Conservation (phyloP, 1,140 invertebrate genomes). For the Cotesia glomerata region DNA sequence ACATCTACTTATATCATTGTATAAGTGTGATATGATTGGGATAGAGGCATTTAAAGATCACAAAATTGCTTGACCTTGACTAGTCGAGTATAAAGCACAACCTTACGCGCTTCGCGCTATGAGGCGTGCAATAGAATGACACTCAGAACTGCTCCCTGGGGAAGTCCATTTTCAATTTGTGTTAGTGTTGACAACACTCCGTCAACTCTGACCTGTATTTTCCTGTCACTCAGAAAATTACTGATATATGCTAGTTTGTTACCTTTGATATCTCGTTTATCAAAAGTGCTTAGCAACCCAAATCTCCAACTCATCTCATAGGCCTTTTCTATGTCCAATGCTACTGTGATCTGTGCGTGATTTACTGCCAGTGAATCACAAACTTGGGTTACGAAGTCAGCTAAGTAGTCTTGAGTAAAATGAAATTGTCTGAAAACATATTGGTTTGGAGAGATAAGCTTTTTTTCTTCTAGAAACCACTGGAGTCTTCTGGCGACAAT, state of each 20-base stretch:
- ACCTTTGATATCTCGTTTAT: neutral
- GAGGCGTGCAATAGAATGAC: too few relatives aligned
- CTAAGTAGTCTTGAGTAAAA: constrained; percentile 38
- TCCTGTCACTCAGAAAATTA: neutral
- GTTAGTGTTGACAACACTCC: neutral
- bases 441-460: constrained; percentile 35
- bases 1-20: too few relatives aligned
- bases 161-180: constrained; percentile 2
- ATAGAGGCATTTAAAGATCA: too few relatives aligned
- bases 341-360: constrained; percentile 35
- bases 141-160: constrained; percentile 11
- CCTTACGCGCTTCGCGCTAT: too few relatives aligned
- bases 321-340: too few relatives aligned
- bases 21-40: too few relatives aligned
- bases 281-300: neutral
- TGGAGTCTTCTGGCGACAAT: constrained; percentile 34
- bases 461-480: constrained; percentile 30
- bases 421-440: constrained; percentile 38
- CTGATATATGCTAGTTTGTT: neutral
- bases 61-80: too few relatives aligned
- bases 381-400: constrained; percentile 34
- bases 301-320: constrained; percentile 23
- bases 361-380: constrained; percentile 37
- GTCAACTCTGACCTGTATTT: neutral
- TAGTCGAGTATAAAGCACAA: too few relatives aligned